Evolutionary conservation across 2,888 invertebrate genomes (phyloP).

Genomic region (Incurvaria masculella): DNA sequence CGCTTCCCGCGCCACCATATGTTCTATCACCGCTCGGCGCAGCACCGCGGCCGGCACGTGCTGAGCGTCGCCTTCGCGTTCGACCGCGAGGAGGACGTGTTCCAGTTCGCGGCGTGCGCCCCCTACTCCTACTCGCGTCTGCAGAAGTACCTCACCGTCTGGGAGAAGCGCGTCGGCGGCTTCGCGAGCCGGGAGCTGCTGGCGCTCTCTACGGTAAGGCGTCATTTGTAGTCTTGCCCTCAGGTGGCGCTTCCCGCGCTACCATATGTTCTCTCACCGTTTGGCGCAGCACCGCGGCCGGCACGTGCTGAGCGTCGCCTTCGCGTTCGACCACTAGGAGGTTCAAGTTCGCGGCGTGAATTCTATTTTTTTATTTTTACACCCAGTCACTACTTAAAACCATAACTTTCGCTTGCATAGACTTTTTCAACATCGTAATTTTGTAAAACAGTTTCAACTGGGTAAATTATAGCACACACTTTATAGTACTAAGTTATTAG

Average conservation of each 20-base stretch:
- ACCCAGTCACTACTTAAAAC: too few species aligned
- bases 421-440: too few species aligned
- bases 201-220: conserved; percentile 62
- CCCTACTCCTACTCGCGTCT: conserved; percentile 95
- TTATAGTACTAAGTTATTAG: too few species aligned
- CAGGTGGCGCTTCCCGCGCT: conserved; percentile 76
- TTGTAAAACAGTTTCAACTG: too few species aligned
- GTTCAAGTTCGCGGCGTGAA: conserved; percentile 97
- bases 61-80: conserved; percentile 93
- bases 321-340: conserved; percentile 92
- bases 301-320: conserved; percentile 90
- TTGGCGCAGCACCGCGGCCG: conserved; percentile 87
- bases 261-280: conserved; percentile 88
- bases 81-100: conserved; percentile 91
- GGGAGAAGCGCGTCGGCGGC: conserved; percentile 62
- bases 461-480: too few species aligned
- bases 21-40: conserved; percentile 88
- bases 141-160: conserved; percentile 76
- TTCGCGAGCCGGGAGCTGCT: conserved; percentile 70
- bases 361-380: too few species aligned
- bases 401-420: too few species aligned
- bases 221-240: too few species aligned
- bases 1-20: conserved; percentile 77
- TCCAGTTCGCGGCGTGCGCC: conserved; percentile 90
- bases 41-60: conserved; percentile 88